Evolutionary conservation across 2,113 vertebrate genomes (phyloP).

Genomic region (Dromas ardeola): DNA sequence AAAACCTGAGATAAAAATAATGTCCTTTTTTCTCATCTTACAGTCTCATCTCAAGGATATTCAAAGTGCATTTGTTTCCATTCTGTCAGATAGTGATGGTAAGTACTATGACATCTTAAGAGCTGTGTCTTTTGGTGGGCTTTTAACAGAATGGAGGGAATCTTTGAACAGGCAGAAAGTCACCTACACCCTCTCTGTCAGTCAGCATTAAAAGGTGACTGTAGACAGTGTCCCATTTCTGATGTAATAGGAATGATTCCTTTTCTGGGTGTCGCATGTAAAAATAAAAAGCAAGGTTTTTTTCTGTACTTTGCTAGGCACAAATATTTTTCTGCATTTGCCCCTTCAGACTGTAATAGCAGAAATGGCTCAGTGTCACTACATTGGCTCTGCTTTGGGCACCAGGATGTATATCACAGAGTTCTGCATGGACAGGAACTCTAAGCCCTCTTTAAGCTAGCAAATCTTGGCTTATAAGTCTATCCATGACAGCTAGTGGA

Average conservation of each 20-base stretch:
- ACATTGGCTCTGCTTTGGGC: neutral
- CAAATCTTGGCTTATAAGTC: neutral
- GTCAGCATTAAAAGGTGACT: neutral
- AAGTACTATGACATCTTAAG: constrained; percentile 60
- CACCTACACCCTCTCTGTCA: neutral
- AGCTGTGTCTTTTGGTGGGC: neutral
- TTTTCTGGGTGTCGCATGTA: neutral
- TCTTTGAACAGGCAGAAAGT: neutral
- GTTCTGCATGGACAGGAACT: neutral
- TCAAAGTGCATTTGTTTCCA: constrained; percentile 92
- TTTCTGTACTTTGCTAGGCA: neutral
- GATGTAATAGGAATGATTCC: neutral
- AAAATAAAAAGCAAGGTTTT: neutral
- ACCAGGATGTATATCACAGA: neutral
- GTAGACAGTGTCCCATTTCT: neutral
- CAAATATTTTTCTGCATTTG: neutral
- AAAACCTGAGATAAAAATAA: neutral
- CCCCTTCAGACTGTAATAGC: neutral
- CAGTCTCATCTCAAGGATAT: constrained; percentile 96
- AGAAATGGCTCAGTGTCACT: neutral
- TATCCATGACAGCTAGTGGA: neutral
- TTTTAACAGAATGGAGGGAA: neutral
- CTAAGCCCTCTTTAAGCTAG: neutral
- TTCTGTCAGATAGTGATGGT: constrained; percentile 96
- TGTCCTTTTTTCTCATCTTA: constrained; percentile 4